Base-by-base conservation (phyloP, 1,140 invertebrate species). In the Zaprionus vittiger region DNA sequence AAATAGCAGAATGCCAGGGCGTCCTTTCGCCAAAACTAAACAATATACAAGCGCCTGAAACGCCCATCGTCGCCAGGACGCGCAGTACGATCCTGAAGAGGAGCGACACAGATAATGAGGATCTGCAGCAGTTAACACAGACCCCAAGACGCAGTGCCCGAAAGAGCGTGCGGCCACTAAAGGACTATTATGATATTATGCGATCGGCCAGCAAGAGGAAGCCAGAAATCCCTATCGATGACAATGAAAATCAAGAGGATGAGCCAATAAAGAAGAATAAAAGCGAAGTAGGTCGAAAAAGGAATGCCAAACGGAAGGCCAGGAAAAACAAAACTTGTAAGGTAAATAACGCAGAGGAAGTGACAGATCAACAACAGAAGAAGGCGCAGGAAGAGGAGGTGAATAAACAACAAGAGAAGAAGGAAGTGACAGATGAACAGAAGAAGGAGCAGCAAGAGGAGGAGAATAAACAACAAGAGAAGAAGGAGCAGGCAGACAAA, bases 121-220 rank as follows among this genome's bases (percentile, higher is more conserved):
- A 52, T 52, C n/a, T 14, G 5, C 22, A 38, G 11, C 22, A 20
- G 0, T 6, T 1, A 17, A 31, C n/a, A n/a, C 81, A 92, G 37
- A 92, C 91, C 0, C 91, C 91, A 2, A 28, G 91, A 2, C 82
- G 91, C 31, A 92, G 91, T 37, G 59, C 70, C 2, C 79, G 91
- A 0, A 92, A 92, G 52, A 92, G 91, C 47, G 71, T 92, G 2
- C 86, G 85, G 4, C 91, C 91, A 0, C 44, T 56, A 0, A 59
- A 77, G 26, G 91, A 92, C 56, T 92, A 92, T 52, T 80, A 76
- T 4, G 87, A 92, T 14, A 92, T 92, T 15, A 77, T 63, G 31
- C 66, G 80, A 12, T 91, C 86, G 9, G 55, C 76, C 6, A 81
- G 65, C 52, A 90, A 87, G 37, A 28, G 49, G 12, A 62, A 31